Evolutionary conservation across 2,888 invertebrate genomes (phyloP), one percentile per base, ranked within the genome.

Genomic region (Sclerodermus sp.): DNA sequence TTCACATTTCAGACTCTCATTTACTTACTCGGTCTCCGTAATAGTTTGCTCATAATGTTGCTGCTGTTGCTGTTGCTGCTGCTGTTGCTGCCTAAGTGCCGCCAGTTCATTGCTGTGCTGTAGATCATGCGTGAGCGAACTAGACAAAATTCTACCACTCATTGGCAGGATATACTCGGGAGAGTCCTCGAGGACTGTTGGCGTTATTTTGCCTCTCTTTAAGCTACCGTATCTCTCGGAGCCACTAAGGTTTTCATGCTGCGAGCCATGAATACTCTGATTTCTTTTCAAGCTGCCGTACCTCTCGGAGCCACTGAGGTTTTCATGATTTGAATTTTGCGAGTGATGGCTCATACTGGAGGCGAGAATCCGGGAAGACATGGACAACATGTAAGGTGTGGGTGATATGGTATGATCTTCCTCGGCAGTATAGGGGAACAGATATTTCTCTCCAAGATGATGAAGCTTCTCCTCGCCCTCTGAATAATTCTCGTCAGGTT

Each of bases 361-460:
- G 13, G 66, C 73, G 1, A 78, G 64, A 41, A 79, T 76, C 12
- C 77, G 61, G 42, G 77, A 76, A 29, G 77, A 73, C 65, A 73
- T 72, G 1, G 79, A 76, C 1, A 79, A 62, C 62, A 77, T 73
- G 60, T 76, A 78, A 2, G 77, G 77, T 2, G 77, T 74, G 4
- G 77, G 77, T 8, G 77, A 78, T 10, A 71, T 64, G 0, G 76
- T 73, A 45, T 75, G 73, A 45, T 77, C 77, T 45, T 76, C 77
- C 77, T 79, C 74, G 82, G 88, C 88, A 62, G 91, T 91, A 70
- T 91, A 92, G 0, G 92, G 92, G 67, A 91, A 92, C 55, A 88
- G 81, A 77, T 92, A 93, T 82, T 89, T 89, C 66, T 92, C 92
- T 50, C 85, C 85, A 10, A 85, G 73, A 60, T 85, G 86, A 67